Evolutionary conservation across 37 sponge, comb jelly and placozoan species (phyloP), one percentile per base, ranked within the genome.

Genomic region (Crambe crambe): DNA sequence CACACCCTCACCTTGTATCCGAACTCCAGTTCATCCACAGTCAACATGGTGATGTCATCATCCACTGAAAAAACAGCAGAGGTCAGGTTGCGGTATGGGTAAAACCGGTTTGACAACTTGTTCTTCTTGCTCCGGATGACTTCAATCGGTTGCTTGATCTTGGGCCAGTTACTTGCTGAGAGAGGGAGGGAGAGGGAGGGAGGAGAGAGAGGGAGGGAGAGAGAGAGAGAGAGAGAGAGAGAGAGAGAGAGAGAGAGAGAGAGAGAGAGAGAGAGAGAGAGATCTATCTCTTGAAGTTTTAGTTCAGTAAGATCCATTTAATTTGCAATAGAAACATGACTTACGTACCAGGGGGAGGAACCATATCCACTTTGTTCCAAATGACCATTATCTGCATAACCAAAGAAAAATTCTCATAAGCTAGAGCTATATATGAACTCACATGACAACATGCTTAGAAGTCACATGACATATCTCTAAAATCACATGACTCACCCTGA

Each of bases 21-120:
- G 81, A 93, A 93, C 78, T 93, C 90, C n/a, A 93, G 69, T 75
- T 93, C 94, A 62, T 93, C 94, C 3, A 74, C 58, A 31, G 90
- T 80, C 39, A 93, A 31, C 90, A 89, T 93, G 75, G 68, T 76
- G 57, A 93, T 85, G 57, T 93, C 94, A 78, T 93, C 91, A 72
- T 93, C 91, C 34, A 93, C n/a, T 47, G 81, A 58, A 3, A 90
- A 44, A 0, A 93, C 76, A 63, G 75, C 76, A 1, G 91, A 83
- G 1, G 94, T 93, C 25, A 93, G 86, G 41, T 79, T 83, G 34
- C 47, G 26, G 36, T 82, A 89, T 0, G 94, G 94, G 43, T 78
- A 82, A 63, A 93, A 93, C 42, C 92, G 47, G 47, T 93, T 93
- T 70, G 83, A 81, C 18, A 93, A 80, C 36, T 81, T 76, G 69